These are phyloP conservation scores for Dascillus cervinus DNA, from an alignment of 2,888 invertebrate genomes.

Conservation along the genomic window DNA sequence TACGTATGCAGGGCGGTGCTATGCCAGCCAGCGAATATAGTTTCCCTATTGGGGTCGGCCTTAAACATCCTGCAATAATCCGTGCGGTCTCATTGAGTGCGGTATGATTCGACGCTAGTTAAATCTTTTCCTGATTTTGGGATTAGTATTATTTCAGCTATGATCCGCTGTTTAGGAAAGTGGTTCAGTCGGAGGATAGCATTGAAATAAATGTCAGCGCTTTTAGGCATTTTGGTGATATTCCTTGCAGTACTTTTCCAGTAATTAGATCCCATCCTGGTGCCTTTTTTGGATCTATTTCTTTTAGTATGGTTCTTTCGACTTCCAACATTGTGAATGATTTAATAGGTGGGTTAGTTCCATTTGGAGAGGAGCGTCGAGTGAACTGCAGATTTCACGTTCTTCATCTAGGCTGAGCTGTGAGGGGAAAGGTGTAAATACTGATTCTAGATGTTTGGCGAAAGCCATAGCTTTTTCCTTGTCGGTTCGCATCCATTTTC, in stretches of 20 bases:
- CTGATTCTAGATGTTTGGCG: constrained; percentile 2
- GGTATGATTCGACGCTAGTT: too few species aligned
- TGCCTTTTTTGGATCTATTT: constrained; percentile 2
- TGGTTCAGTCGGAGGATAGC: too few species aligned
- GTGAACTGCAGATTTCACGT: constrained; percentile 2
- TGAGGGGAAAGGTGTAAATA: constrained; percentile 3
- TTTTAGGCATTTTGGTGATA: neutral
- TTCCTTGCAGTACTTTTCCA: constrained; percentile 2
- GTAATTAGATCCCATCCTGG: constrained; percentile 1
- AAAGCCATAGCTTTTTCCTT: constrained; percentile 5
- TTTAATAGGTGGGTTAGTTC: constrained; percentile 5
- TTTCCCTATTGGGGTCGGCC: too few species aligned
- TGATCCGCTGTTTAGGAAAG: too few species aligned
- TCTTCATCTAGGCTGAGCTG: constrained; percentile 4
- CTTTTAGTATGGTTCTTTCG: neutral
- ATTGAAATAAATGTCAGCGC: too few species aligned
- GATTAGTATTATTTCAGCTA: too few species aligned
- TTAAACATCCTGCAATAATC: too few species aligned
- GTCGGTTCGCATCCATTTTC: constrained; percentile 4
- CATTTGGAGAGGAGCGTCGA: constrained; percentile 5
- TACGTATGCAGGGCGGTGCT: too few species aligned
- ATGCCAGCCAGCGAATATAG: too few species aligned
- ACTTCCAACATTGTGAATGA: constrained; percentile 1
- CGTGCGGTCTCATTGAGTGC: too few species aligned
- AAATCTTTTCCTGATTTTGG: too few species aligned